A percentile compares a stretch with the other conserved stretches of the same genome.
Conservation (phyloP, 2,888 invertebrate species). For the Electrophaes corylata region DNA sequence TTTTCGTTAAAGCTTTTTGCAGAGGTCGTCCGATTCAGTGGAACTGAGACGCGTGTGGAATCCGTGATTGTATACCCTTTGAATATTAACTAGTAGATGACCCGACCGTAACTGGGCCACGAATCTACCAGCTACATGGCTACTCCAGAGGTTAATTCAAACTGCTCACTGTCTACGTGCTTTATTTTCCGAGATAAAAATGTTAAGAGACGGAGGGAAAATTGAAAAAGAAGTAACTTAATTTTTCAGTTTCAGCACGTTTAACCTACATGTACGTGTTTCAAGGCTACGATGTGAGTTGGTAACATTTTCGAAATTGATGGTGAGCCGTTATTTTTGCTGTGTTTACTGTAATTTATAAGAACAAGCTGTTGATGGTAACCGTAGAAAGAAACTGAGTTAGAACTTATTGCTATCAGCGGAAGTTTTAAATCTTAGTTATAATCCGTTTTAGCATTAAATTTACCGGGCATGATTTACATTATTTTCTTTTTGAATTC, state of each 20-base stretch:
- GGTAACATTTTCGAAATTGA: slow-evolving; percentile 26
- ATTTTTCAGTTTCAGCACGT: slow-evolving; percentile 38
- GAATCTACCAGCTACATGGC: slow-evolving; percentile 65
- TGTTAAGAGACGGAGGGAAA: slow-evolving; percentile 43
- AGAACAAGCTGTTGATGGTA: not conserved
- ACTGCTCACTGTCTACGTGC: slow-evolving; percentile 59
- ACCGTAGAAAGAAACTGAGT: too few species aligned
- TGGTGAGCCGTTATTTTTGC: slow-evolving; percentile 19
- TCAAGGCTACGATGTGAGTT: slow-evolving; percentile 29
- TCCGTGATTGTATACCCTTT: slow-evolving; percentile 74
- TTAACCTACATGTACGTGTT: slow-evolving; percentile 35
- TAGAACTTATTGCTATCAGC: too few species aligned
- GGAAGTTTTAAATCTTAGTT: too few species aligned
- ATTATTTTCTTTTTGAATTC: too few species aligned
- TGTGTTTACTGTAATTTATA: slow-evolving; percentile 8
- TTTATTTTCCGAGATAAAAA: slow-evolving; percentile 53
- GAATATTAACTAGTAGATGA: slow-evolving; percentile 81
- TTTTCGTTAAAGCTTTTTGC: slow-evolving; percentile 52
- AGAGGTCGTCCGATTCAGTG: slow-evolving; percentile 41
- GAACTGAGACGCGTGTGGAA: slow-evolving; percentile 71
- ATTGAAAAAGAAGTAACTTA: slow-evolving; percentile 45
- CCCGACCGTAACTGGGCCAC: slow-evolving; percentile 70
- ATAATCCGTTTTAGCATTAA: too few species aligned
- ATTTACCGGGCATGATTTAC: too few species aligned
- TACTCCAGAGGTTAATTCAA: slow-evolving; percentile 69